phyloP scores from a whole-genome alignment of 1,140 invertebrate species.

The Drosophila azteca region DNA sequence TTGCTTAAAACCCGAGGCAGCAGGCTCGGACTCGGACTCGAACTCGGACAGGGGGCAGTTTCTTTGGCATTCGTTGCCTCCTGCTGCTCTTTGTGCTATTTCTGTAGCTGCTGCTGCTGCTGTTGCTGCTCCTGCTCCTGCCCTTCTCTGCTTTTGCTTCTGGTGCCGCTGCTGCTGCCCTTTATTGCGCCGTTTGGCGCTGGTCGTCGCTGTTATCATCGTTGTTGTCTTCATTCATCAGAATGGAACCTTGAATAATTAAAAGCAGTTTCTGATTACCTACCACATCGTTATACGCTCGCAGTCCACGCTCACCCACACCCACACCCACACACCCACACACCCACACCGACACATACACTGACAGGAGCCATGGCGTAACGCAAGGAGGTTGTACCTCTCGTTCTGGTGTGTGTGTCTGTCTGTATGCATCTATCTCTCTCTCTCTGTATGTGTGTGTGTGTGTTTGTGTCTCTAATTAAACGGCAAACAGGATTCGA shows the following conservation, averaged over 20 bases:
- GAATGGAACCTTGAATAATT: slow-evolving; percentile 83
- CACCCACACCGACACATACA: slow-evolving; percentile 28
- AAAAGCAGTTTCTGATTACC: slow-evolving; percentile 82
- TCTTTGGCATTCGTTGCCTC: slow-evolving; percentile 61
- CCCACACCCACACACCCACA: slow-evolving; percentile 22
- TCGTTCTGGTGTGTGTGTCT: not conserved
- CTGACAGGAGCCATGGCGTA: slow-evolving; percentile 12
- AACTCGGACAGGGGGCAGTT: slow-evolving; percentile 36
- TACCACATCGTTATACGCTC: slow-evolving; percentile 82
- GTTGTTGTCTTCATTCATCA: slow-evolving; percentile 81
- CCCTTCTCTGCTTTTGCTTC: not conserved
- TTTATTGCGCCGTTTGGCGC: slow-evolving; percentile 75
- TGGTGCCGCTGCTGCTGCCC: slow-evolving; percentile 11
- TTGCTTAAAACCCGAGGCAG: slow-evolving; percentile 67
- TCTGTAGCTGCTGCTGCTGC: slow-evolving; percentile 8
- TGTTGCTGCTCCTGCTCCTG: slow-evolving; percentile 27
- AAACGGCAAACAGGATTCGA: slow-evolving; percentile 82
- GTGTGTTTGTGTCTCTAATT: slow-evolving; percentile 78
- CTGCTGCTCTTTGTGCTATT: slow-evolving; percentile 18
- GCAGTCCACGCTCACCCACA: slow-evolving; percentile 63
- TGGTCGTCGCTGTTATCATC: slow-evolving; percentile 60
- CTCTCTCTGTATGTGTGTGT: slow-evolving; percentile 15
- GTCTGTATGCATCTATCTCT: not conserved
- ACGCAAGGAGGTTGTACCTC: slow-evolving; percentile 31
- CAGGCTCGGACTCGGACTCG: slow-evolving; percentile 12